Percentiles rank a stretch among this genome's conserved stretches.
These are phyloP conservation scores for Urocolius indicus DNA, from an alignment of 2,113 vertebrate species.

Conservation along the genomic window DNA sequence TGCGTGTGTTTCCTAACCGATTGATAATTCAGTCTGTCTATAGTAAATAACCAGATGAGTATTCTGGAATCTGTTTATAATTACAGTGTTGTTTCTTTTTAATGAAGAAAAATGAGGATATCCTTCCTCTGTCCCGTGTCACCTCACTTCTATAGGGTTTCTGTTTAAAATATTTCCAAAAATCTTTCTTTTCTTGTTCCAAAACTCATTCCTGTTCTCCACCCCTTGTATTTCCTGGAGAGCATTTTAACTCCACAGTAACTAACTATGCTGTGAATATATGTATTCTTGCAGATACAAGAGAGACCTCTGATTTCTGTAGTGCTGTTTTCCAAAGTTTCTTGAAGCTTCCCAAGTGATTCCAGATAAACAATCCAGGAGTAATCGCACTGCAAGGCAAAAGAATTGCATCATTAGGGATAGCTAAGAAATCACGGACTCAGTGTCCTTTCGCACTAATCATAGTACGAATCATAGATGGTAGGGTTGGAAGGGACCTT, in stretches of 20 bases:
- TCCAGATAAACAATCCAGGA: conserved; percentile 12
- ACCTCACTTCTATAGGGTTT: conserved; percentile 9
- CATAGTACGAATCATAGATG: too few relatives aligned
- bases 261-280: neutral
- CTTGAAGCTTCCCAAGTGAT: conserved; percentile 36
- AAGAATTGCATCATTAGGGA: conserved; percentile 36
- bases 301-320: neutral
- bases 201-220: neutral
- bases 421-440: neutral
- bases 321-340: conserved; percentile 32
- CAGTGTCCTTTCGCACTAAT: neutral
- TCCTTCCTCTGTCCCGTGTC: conserved; percentile 24
- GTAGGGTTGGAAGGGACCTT: too few relatives aligned
- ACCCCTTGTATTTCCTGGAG: conserved; percentile 30
- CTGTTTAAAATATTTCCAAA: conserved; percentile 6
- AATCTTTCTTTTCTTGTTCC: conserved; percentile 26
- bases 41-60: conserved; percentile 18
- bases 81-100: conserved; percentile 46
- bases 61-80: conserved; percentile 44
- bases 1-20: neutral
- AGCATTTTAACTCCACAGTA: conserved; percentile 9
- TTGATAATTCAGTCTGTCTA: conserved; percentile 27
- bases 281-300: neutral
- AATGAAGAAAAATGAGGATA: conserved; percentile 52
- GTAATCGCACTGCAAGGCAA: conserved; percentile 6